Percentiles rank a stretch among this genome's conserved stretches.
phyloP scores from a whole-genome alignment of 2,797 vertebrate genomes.

The Atherinosoma microstoma region DNA sequence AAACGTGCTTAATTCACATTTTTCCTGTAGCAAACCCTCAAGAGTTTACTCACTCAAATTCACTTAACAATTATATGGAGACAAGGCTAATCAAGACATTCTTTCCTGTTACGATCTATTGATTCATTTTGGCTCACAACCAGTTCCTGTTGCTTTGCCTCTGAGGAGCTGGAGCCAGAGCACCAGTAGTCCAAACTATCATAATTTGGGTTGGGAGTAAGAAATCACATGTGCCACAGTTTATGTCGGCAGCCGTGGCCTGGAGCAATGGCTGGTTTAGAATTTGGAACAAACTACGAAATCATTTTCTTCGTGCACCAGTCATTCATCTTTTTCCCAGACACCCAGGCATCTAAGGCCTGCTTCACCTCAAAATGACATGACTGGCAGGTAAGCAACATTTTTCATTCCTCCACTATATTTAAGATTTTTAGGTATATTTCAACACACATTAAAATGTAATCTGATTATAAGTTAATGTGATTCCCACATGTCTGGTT shows the following conservation, averaged over 20 bases:
- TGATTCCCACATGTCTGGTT: slow-evolving; percentile 57
- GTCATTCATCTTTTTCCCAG: slow-evolving; percentile 82
- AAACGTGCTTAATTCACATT: slow-evolving; percentile 9
- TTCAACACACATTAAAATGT: slow-evolving; percentile 60
- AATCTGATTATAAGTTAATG: slow-evolving; percentile 61
- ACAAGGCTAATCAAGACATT: slow-evolving; percentile 40
- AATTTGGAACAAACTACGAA: slow-evolving; percentile 79
- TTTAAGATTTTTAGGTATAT: slow-evolving; percentile 38
- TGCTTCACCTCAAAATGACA: slow-evolving; percentile 82
- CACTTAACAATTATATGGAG: slow-evolving; percentile 23
- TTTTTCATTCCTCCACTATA: slow-evolving; percentile 59
- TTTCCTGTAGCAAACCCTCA: neutral
- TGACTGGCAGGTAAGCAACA: slow-evolving; percentile 71
- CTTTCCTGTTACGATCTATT: slow-evolving; percentile 42
- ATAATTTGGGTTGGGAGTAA: slow-evolving; percentile 73
- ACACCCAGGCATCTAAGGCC: slow-evolving; percentile 71
- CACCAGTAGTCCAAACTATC: slow-evolving; percentile 75
- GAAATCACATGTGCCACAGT: slow-evolving; percentile 83
- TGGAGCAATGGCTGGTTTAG: slow-evolving; percentile 68
- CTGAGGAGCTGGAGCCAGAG: slow-evolving; percentile 62
- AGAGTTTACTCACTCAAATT: slow-evolving; percentile 11
- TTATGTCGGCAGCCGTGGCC: slow-evolving; percentile 75
- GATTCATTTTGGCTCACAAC: slow-evolving; percentile 52
- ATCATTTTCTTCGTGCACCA: slow-evolving; percentile 77
- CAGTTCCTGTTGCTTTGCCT: slow-evolving; percentile 62